Evolutionary conservation across 2,113 vertebrate species (phyloP), one percentile per base, ranked within the genome.

Genomic region (Bubo bubo): DNA sequence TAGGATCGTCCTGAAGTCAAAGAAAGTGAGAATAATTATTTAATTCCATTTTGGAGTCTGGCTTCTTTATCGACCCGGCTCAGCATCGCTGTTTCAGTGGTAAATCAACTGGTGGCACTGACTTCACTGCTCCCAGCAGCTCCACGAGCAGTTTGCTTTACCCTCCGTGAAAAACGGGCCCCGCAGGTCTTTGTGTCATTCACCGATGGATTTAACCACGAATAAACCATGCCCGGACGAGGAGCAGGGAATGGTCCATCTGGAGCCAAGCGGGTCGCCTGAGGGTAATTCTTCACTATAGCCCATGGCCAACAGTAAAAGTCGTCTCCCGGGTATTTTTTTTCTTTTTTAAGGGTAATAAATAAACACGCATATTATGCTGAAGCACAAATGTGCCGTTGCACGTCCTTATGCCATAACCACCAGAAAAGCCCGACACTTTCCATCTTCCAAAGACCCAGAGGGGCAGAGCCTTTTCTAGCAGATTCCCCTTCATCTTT

Each of bases 201-300:
- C 58, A 12, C 24, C 1, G 9, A 17, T 15, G 66, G 41, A 15
- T 89, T 82, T 64, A 23, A 16, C 5, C 1, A 2, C 1, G 2
- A 11, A 23, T 10, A 28, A 60, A 47, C 20, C 2, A 0, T 10
- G 12, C 28, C 28, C 45, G 53, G 72, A n/a, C 0, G 0, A n/a
- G 59, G 34, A 32, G 70, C 39, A 39, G 43, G 35, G 53, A 39
- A 83, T 2, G 37, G n/a, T 37, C 77, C 18, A 13, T 14, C 4
- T 3, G 17, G 43, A 8, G 45, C 72, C 8, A 1, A 4, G 20
- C 0, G 23, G 49, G 39, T 30, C 5, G 12, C 18, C 10, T 1
- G 6, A 20, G 32, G 27, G 39, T 19, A 28, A 67, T 50, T 67
- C 37, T 47, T 60, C 88, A 39, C 13, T 7, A 1, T 6, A 66